phyloP scores from a whole-genome alignment of 2,888 invertebrate genomes.

The Biston stratarius region DNA sequence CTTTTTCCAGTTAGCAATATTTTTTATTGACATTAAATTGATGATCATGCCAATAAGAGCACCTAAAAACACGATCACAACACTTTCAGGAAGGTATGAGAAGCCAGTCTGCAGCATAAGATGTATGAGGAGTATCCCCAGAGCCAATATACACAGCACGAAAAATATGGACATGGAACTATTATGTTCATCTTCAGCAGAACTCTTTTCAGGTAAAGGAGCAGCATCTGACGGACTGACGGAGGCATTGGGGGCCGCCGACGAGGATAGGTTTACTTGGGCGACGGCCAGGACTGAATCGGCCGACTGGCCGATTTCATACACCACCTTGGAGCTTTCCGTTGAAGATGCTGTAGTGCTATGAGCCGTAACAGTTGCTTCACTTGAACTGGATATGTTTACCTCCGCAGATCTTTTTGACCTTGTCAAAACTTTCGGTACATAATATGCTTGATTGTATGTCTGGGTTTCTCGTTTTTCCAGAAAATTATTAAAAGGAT shows the following conservation, averaged over 20 bases:
- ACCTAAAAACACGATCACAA: constrained; percentile 98
- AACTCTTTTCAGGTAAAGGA: constrained; percentile 94
- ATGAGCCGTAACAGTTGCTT: constrained; percentile 56
- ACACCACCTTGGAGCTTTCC: constrained; percentile 64
- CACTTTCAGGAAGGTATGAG: constrained; percentile 98
- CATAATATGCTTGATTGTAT: constrained; percentile 23
- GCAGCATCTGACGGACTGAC: constrained; percentile 91
- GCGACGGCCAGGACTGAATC: constrained; percentile 66
- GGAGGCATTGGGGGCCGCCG: constrained; percentile 67
- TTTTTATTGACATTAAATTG: constrained; percentile 94
- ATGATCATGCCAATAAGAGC: constrained; percentile 96
- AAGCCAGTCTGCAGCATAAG: constrained; percentile 97
- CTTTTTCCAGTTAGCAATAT: constrained; percentile 97
- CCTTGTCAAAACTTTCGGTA: constrained; percentile 57
- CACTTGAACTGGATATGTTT: constrained; percentile 66
- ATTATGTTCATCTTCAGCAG: constrained; percentile 98
- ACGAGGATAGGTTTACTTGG: constrained; percentile 69
- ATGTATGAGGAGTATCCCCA: constrained; percentile 98
- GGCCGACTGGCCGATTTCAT: constrained; percentile 71
- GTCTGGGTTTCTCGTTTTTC: neutral
- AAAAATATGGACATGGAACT: constrained; percentile 99
- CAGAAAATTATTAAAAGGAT: neutral
- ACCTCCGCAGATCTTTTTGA: constrained; percentile 63
- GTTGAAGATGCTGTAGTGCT: constrained; percentile 59
- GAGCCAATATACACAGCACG: constrained; percentile 96